A percentile compares a stretch with the other conserved stretches of the same genome.
phyloP scores from a whole-genome alignment of 2,113 vertebrate genomes.

The Oryzias celebensis region DNA sequence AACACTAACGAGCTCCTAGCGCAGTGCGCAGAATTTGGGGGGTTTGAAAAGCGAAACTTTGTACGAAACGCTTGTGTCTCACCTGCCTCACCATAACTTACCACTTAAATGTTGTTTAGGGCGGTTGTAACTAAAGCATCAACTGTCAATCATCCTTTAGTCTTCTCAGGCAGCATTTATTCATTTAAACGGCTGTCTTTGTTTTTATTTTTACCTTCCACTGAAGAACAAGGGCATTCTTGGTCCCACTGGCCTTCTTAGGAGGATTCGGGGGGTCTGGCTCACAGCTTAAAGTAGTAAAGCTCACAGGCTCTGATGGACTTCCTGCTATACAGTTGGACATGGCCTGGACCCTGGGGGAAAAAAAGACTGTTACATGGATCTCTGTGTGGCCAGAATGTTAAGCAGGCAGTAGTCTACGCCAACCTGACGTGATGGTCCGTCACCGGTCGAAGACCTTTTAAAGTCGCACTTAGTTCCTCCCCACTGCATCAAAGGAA shows the following conservation, averaged over 20 bases:
- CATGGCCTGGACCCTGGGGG: constrained; percentile 85
- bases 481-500: constrained; percentile 78
- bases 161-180: background rate
- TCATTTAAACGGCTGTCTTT: background rate
- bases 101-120: no score
- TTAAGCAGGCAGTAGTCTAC: background rate
- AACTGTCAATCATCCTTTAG: no score
- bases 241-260: constrained; percentile 90
- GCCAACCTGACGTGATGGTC: constrained; percentile 94
- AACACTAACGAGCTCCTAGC: no score
- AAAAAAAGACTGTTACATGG: constrained; percentile 1
- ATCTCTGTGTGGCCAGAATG: background rate
- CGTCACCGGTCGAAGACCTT: constrained; percentile 92
- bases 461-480: constrained; percentile 87
- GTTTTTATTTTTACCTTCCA: constrained; percentile 80
- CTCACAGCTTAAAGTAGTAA: constrained; percentile 91
- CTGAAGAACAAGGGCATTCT: constrained; percentile 89
- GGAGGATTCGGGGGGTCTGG: constrained; percentile 89
- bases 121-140: no score
- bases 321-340: constrained; percentile 86
- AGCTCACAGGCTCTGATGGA: constrained; percentile 88
- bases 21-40: no score
- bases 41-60: no score
- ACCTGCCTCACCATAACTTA: no score
- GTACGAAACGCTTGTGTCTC: no score